phyloP scores from a whole-genome alignment of 2,113 vertebrate species.

The Numenius arquata region DNA sequence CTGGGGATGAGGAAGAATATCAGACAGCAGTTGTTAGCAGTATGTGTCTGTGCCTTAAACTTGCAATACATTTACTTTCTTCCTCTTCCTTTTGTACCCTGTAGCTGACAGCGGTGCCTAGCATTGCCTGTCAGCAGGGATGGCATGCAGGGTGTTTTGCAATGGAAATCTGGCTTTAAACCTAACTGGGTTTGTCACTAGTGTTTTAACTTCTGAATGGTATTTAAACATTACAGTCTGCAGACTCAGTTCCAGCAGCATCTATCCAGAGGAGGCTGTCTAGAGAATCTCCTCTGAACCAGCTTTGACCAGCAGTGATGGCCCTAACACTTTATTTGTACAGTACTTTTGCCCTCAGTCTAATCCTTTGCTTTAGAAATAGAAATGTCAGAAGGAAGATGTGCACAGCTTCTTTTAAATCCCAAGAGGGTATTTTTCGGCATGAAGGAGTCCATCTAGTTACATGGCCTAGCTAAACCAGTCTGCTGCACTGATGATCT shows the following conservation, averaged over 20 bases:
- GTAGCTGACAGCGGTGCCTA: constrained; percentile 57
- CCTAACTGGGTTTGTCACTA: constrained; percentile 56
- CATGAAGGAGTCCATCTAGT: background rate
- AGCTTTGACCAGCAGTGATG: constrained; percentile 18
- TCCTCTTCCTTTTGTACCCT: constrained; percentile 55
- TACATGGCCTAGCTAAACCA: background rate
- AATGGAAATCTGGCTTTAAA: constrained; percentile 69
- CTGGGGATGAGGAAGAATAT: constrained; percentile 1
- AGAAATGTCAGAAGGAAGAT: constrained; percentile 25
- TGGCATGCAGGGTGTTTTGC: constrained; percentile 61
- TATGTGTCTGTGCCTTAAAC: constrained; percentile 37
- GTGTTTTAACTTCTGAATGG: constrained; percentile 54
- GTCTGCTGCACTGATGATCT: background rate
- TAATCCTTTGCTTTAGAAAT: constrained; percentile 21
- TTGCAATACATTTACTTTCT: constrained; percentile 45
- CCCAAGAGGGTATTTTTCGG: constrained; percentile 15
- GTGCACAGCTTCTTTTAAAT: constrained; percentile 22
- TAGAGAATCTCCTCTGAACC: constrained; percentile 31
- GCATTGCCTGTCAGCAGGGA: constrained; percentile 51
- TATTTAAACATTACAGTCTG: constrained; percentile 48
- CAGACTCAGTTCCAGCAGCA: constrained; percentile 1
- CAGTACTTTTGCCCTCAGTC: background rate
- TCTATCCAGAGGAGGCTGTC: background rate
- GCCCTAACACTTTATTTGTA: background rate
- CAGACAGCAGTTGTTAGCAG: constrained; percentile 22